A percentile compares a stretch with the other conserved stretches of the same genome.
Evolutionary conservation across 2,113 vertebrate species (phyloP).

Genomic region (Bagarius yarrelli): DNA sequence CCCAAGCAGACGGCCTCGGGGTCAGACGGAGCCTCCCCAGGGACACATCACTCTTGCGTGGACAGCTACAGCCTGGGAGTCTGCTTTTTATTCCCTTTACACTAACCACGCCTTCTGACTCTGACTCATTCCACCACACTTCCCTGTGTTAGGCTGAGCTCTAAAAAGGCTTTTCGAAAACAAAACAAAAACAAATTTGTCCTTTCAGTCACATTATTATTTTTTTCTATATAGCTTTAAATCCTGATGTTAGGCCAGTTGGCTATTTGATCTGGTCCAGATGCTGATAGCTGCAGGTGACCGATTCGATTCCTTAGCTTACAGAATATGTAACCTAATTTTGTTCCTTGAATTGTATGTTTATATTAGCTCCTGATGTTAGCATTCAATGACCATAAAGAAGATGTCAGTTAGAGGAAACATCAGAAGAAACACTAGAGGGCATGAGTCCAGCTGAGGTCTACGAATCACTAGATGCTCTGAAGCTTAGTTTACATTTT

Average conservation of each 20-base stretch:
- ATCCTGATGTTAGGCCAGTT: neutral
- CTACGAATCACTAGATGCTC: neutral
- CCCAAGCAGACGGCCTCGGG: constrained; percentile 25
- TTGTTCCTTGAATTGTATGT: constrained; percentile 15
- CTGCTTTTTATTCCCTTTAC: constrained; percentile 19
- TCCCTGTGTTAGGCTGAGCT: neutral
- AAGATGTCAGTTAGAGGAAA: neutral
- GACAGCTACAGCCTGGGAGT: constrained; percentile 34
- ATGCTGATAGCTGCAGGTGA: constrained; percentile 8
- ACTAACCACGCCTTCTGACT: constrained; percentile 33
- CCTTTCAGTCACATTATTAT: neutral
- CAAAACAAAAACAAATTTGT: neutral
- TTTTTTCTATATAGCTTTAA: neutral
- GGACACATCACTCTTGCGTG: constrained; percentile 37
- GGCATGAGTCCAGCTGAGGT: neutral
- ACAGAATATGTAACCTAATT: constrained; percentile 7
- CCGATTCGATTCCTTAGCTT: constrained; percentile 5
- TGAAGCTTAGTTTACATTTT: constrained; percentile 2
- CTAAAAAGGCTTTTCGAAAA: neutral
- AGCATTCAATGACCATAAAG: neutral
- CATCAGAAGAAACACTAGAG: neutral
- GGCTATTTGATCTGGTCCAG: neutral
- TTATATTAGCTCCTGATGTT: constrained; percentile 10
- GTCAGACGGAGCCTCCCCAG: constrained; percentile 34
- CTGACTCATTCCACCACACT: constrained; percentile 20